Conservation (phyloP, 2,888 invertebrate genomes). For the Dilophus febrilis region DNA sequence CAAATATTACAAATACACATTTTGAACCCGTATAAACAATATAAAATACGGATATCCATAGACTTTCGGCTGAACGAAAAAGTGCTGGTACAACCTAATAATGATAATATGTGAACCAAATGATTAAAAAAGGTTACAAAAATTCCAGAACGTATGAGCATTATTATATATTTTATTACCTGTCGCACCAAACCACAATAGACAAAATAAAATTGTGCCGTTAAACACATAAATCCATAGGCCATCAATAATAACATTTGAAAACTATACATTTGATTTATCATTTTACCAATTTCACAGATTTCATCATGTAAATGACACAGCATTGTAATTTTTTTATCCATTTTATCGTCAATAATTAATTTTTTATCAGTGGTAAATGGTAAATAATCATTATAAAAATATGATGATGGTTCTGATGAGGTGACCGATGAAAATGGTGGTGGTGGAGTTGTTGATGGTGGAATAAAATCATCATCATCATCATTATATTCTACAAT, state of each 20-base stretch:
- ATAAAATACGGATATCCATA: conserved; percentile 20
- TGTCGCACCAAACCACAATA: conserved; percentile 27
- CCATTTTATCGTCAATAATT: conserved; percentile 21
- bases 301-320: conserved; percentile 30
- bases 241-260: conserved; percentile 28
- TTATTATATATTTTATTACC: conserved; percentile 15
- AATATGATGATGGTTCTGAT: too few species aligned
- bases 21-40: conserved; percentile 25
- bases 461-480: too few species aligned
- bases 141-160: not conserved
- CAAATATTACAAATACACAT: conserved; percentile 26
- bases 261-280: conserved; percentile 28
- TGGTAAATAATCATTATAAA: not conserved
- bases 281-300: conserved; percentile 27
- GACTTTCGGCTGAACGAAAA: conserved; percentile 26
- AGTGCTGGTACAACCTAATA: conserved; percentile 20
- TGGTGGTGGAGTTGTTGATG: too few species aligned
- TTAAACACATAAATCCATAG: conserved; percentile 28
- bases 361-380: conserved; percentile 15
- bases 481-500: too few species aligned
- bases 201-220: conserved; percentile 28
- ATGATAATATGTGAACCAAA: too few species aligned
- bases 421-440: not conserved
- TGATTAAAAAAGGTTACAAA: too few species aligned
- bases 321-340: conserved; percentile 25